Evolutionary conservation across 2,797 vertebrate species (phyloP).

Genomic region (Pitangus sulphuratus): DNA sequence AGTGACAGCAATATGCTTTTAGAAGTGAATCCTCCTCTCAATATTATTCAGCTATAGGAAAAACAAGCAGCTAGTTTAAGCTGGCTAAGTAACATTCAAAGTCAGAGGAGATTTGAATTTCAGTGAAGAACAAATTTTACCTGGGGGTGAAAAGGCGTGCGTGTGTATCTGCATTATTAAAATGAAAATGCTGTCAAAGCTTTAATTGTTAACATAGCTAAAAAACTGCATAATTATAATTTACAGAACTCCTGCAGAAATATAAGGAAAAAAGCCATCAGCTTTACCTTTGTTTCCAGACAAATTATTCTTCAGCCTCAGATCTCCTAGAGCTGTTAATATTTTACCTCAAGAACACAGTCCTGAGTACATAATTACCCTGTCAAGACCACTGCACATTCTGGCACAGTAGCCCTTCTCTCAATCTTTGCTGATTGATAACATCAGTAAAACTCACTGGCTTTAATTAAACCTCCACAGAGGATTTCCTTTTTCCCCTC

Average conservation of each 20-base stretch:
- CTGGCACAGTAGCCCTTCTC: conserved; percentile 39
- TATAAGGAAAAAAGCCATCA: neutral
- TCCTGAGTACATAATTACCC: conserved; percentile 71
- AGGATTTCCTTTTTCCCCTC: conserved; percentile 50
- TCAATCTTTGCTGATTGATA: conserved; percentile 63
- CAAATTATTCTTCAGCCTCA: conserved; percentile 31
- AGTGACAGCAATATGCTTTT: neutral
- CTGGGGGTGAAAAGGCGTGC: neutral
- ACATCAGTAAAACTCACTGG: conserved; percentile 72
- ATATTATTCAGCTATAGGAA: neutral
- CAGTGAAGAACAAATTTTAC: conserved; percentile 12
- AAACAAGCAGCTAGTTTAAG: neutral
- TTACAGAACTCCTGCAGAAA: conserved; percentile 10
- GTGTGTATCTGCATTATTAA: neutral
- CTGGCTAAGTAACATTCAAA: conserved; percentile 10
- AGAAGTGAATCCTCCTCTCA: conserved; percentile 24
- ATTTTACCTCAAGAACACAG: conserved; percentile 64
- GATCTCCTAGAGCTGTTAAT: conserved; percentile 4
- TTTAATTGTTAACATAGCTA: conserved; percentile 3
- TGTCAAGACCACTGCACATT: conserved; percentile 58
- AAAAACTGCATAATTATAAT: neutral
- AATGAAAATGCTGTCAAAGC: conserved; percentile 26
- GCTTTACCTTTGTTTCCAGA: conserved; percentile 35
- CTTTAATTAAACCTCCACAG: conserved; percentile 78
- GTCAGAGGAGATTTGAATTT: neutral